Evolutionary conservation across 2,113 vertebrate species (phyloP).

Genomic region (Panthera leo): DNA sequence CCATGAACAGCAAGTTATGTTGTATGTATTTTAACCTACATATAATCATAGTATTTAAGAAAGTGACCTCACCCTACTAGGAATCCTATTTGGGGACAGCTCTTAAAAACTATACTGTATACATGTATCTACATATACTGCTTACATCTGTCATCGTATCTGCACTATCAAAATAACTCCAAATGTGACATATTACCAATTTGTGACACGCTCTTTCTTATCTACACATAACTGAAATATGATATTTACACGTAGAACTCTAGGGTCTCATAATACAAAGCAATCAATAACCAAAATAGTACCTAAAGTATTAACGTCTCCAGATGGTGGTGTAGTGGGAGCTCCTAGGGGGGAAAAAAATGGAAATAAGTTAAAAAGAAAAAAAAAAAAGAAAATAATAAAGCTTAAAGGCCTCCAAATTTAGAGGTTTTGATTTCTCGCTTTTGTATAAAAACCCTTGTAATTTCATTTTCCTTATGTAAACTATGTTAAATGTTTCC

Average conservation of each 20-base stretch:
- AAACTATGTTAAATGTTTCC: neutral
- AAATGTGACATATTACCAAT: neutral
- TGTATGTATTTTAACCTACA: neutral
- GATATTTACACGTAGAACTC: conserved; percentile 1
- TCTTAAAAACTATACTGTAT: neutral
- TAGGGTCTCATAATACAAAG: neutral
- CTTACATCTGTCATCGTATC: neutral
- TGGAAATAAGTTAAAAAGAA: neutral
- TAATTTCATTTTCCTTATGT: neutral
- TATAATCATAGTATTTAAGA: neutral
- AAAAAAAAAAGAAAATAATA: neutral
- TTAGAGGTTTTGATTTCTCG: neutral
- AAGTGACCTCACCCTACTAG: neutral
- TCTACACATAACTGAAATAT: neutral
- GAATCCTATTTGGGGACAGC: neutral
- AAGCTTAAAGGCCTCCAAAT: neutral
- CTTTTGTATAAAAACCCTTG: neutral
- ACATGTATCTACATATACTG: neutral
- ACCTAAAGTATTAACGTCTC: neutral
- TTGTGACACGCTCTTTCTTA: neutral
- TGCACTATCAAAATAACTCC: neutral
- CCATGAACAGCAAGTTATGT: neutral
- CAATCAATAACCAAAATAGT: conserved; percentile 53
- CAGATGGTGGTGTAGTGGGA: neutral
- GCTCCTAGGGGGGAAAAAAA: neutral